Conservation (phyloP, 1,140 invertebrate species). For the Zaprionus inermis region DNA sequence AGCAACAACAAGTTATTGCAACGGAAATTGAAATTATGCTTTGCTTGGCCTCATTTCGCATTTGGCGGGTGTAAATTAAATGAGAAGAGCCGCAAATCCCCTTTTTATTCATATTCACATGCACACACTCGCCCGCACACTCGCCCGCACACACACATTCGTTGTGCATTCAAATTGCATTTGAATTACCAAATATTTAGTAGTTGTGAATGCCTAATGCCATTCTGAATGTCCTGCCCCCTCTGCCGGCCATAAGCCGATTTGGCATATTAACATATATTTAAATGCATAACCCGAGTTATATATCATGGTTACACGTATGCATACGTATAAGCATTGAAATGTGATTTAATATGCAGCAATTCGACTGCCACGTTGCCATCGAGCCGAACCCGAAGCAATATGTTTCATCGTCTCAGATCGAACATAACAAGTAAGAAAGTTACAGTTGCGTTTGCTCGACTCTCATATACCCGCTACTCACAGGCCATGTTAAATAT, state of each 20-base stretch:
- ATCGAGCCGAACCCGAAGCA: background rate
- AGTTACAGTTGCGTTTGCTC: too few species aligned
- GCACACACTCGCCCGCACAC: background rate
- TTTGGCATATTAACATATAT: constrained; percentile 6
- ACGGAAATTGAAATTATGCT: constrained; percentile 79
- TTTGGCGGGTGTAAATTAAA: constrained; percentile 48
- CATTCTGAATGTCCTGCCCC: constrained; percentile 12
- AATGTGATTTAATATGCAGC: background rate
- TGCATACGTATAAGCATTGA: background rate
- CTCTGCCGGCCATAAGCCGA: background rate
- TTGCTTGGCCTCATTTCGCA: constrained; percentile 61
- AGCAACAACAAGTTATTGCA: constrained; percentile 63
- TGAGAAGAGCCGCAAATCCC: constrained; percentile 15
- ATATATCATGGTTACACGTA: background rate
- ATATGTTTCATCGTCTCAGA: background rate
- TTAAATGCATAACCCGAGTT: background rate
- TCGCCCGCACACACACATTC: constrained; percentile 6
- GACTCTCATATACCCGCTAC: too few species aligned
- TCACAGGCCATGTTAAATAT: too few species aligned
- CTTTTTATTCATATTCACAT: constrained; percentile 33
- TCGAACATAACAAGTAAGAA: too few species aligned
- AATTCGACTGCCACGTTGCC: background rate
- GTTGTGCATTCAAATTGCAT: constrained; percentile 30
- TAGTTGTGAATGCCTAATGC: constrained; percentile 17
- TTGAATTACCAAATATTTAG: constrained; percentile 32